Percentiles rank a stretch among this genome's conserved stretches.
Conservation (phyloP, 1,140 invertebrate species). For the Drosophila athabasca region DNA sequence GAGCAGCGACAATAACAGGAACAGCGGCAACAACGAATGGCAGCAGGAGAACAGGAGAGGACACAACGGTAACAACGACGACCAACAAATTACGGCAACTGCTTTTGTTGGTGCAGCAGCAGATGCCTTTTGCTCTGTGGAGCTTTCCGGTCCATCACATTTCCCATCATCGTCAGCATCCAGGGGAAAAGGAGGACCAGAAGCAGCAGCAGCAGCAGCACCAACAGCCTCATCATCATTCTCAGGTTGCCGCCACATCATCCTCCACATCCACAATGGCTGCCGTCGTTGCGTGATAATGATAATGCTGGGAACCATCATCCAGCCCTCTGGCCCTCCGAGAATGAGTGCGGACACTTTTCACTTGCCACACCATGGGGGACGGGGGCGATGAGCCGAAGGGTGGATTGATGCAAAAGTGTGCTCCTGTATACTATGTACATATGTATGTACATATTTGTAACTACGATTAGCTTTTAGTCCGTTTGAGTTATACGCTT, state of each 20-base stretch:
- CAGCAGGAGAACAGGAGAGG: conserved; percentile 8
- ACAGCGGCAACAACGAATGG: conserved; percentile 7
- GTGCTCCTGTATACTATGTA: conserved; percentile 53
- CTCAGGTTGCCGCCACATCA: conserved; percentile 34
- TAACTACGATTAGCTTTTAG: conserved; percentile 53
- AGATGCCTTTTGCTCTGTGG: conserved; percentile 81
- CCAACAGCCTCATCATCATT: conserved; percentile 29
- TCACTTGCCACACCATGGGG: conserved; percentile 30
- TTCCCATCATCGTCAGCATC: conserved; percentile 50
- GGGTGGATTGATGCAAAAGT: conserved; percentile 30
- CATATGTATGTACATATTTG: conserved; percentile 31
- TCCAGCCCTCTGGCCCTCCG: not conserved
- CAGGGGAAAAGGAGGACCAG: no score
- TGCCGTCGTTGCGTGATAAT: conserved; percentile 75
- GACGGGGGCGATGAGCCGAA: not conserved
- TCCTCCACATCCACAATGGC: conserved; percentile 62
- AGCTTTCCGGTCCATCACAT: conserved; percentile 80
- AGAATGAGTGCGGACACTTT: conserved; percentile 48
- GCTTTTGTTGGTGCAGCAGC: conserved; percentile 77
- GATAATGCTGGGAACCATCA: conserved; percentile 31
- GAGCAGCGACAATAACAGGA: conserved; percentile 27
- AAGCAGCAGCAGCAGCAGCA: conserved; percentile 23
- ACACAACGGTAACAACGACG: conserved; percentile 56
- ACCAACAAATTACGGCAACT: conserved; percentile 79
- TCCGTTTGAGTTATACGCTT: conserved; percentile 41